Evolutionary conservation across 2,888 invertebrate species (phyloP), one percentile per base, ranked within the genome.

Genomic region (Steinernema carpocapsae): DNA sequence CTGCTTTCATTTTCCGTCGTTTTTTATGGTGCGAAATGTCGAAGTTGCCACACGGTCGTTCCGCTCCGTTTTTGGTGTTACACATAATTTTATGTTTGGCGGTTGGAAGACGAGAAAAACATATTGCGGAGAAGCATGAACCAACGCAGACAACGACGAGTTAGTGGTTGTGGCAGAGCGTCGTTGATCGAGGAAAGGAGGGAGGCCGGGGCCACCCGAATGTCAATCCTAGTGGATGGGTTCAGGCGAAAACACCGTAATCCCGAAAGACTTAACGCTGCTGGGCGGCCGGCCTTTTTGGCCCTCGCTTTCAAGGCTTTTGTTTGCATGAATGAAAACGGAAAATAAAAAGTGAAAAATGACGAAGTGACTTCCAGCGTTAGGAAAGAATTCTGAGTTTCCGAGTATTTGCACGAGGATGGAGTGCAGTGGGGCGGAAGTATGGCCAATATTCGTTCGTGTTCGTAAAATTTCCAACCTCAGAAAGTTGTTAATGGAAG

Each of bases 191-290:
- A 37, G 10, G 37, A 37, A n/a, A 10, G 37, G 37, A 37, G 37
- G 3, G 10, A 37, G 4, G 37, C 10, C 37, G 24, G 52, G 48
- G 48, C 52, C 10, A 26, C 32, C 32, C 12, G 32, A 64, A 32
- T 64, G 64, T 64, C 64, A 64, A 32, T 17, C 29, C 32, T 29
- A 64, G 32, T 14, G 48, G 32, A 26, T n/a, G n/a, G n/a, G n/a
- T n/a, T n/a, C n/a, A n/a, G 37, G 10, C 37, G 10, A 37, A 32
- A 26, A 26, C 64, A 64, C 64, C 64, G 64, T 64, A 64, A 64
- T 32, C 64, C 32, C 64, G 64, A 32, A 32, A 32, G 56, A 48
- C 48, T 48, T 48, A 48, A 19, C 48, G 48, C 48, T 48, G 17
- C 10, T 37, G 37, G 37, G 3, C 48, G 48, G 19, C 17, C 48